Evolutionary conservation across 2,888 invertebrate genomes (phyloP).

Genomic region (Drosophila diplacantha): DNA sequence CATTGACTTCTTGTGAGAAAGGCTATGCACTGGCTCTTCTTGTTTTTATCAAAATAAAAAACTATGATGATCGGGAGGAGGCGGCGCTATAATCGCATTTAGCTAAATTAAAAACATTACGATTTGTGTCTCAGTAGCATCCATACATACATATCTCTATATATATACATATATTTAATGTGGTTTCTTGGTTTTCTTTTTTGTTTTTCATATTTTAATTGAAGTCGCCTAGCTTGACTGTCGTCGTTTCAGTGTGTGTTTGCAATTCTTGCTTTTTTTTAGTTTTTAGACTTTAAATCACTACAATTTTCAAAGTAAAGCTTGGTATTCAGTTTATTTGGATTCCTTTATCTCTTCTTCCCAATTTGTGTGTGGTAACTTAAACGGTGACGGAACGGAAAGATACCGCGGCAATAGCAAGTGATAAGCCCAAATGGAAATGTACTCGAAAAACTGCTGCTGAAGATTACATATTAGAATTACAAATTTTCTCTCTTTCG

Average conservation of each 20-base stretch:
- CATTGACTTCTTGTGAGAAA: slow-evolving; percentile 26
- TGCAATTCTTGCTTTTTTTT: slow-evolving; percentile 26
- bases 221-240: slow-evolving; percentile 23
- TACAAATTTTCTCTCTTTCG: slow-evolving; percentile 14
- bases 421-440: slow-evolving; percentile 17
- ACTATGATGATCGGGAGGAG: slow-evolving; percentile 35
- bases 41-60: slow-evolving; percentile 40
- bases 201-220: slow-evolving; percentile 21
- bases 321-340: slow-evolving; percentile 56
- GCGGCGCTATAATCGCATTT: slow-evolving; percentile 20
- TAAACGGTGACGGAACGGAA: slow-evolving; percentile 18
- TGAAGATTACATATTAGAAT: slow-evolving; percentile 30
- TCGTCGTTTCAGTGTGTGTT: slow-evolving; percentile 32
- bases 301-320: slow-evolving; percentile 70
- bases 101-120: slow-evolving; percentile 34
- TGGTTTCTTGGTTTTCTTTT: slow-evolving; percentile 11
- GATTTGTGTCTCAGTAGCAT: slow-evolving; percentile 22
- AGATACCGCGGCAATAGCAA: slow-evolving; percentile 1
- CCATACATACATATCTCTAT: slow-evolving; percentile 24
- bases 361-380: slow-evolving; percentile 22
- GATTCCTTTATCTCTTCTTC: slow-evolving; percentile 19
- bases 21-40: slow-evolving; percentile 20
- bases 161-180: slow-evolving; percentile 21
- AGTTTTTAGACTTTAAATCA: slow-evolving; percentile 53
- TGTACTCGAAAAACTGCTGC: slow-evolving; percentile 16